Percentiles rank a stretch among this genome's conserved stretches.
Conservation (phyloP, 1,140 invertebrate species). For the Andrena cerasifolii region DNA sequence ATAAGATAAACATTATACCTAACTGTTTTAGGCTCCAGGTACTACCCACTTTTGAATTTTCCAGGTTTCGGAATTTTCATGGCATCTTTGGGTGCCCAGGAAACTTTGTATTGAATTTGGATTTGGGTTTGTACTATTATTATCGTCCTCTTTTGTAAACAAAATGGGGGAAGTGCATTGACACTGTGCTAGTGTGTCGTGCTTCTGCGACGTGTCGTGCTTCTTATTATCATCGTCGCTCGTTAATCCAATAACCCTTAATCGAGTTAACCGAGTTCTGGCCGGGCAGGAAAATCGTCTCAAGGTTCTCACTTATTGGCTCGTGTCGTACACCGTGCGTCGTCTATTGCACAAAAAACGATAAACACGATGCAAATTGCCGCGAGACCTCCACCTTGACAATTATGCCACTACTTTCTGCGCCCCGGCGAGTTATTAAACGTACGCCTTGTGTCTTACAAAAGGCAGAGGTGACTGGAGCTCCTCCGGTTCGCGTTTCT, state of each 20-base stretch:
- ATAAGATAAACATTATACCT: no score
- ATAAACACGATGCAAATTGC: constrained; percentile 16
- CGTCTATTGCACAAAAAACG: neutral
- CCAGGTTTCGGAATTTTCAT: no score
- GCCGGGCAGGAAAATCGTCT: constrained; percentile 52
- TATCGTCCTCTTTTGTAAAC: constrained; percentile 13
- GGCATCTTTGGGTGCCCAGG: no score
- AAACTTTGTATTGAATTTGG: no score
- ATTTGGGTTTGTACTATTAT: no score
- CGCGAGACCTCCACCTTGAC: neutral
- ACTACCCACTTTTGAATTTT: no score
- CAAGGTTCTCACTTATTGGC: constrained; percentile 58
- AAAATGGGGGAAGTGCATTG: constrained; percentile 47
- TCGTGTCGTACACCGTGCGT: constrained; percentile 14
- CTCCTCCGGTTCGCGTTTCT: no score
- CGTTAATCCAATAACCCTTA: constrained; percentile 64
- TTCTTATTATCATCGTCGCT: constrained; percentile 31
- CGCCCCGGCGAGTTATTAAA: no score
- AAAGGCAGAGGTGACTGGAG: neutral
- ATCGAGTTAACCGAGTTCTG: constrained; percentile 57
- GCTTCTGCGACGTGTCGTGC: neutral
- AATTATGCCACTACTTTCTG: neutral
- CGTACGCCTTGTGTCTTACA: no score
- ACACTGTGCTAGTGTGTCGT: constrained; percentile 32
- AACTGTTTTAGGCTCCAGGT: no score